Base-by-base conservation (phyloP, 2,797 vertebrate genomes). In the Capromys pilorides region DNA sequence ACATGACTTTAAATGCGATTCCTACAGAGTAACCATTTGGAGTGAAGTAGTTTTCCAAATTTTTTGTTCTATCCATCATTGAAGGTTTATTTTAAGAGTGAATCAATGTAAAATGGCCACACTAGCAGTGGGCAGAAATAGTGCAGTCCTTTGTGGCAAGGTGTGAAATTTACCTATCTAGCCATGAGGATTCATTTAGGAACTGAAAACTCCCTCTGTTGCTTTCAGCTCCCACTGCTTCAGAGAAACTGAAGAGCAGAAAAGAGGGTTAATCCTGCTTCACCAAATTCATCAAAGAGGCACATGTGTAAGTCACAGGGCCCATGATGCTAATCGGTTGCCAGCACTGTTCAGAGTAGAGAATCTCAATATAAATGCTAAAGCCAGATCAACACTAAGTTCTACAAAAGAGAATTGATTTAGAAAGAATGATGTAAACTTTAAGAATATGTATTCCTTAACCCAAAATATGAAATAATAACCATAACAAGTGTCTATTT, bases 391-490 rank as follows among this genome's bases (percentile, higher is more conserved):
- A 39, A 86, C 82, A 71, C 6, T 91, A 78, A 39, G 14, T 84
- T 91, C 19, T 54, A 71, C 2, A 41, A 86, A 45, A 87, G 62
- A 82, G 6, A 86, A 41, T 67, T 93, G 41, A 82, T 84, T 87
- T 75, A 64, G 71, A 82, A 92, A 78, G 12, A 91, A 91, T 78
- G 24, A 78, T 78, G n/a, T 78, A 88, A 93, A 77, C 39, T 31
- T 94, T 7, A 80, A 80, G 45, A 87, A 82, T n/a, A 77, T 39
- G n/a, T 49, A 79, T 90, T 90, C 91, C n/a, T 94, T 90, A 85
- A 36, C 45, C n/a, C 49, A 1, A 59, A 90, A 51, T 73, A 88
- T 71, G 13, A 21, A 91, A 16, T 90, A 85, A 59, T 59, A 57
- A 11, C 83, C 85, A 86, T 12, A 90, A 31, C 14, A 69, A 9